Evolutionary conservation across 2,113 vertebrate genomes (phyloP).

Genomic region (Ceratotherium simum): DNA sequence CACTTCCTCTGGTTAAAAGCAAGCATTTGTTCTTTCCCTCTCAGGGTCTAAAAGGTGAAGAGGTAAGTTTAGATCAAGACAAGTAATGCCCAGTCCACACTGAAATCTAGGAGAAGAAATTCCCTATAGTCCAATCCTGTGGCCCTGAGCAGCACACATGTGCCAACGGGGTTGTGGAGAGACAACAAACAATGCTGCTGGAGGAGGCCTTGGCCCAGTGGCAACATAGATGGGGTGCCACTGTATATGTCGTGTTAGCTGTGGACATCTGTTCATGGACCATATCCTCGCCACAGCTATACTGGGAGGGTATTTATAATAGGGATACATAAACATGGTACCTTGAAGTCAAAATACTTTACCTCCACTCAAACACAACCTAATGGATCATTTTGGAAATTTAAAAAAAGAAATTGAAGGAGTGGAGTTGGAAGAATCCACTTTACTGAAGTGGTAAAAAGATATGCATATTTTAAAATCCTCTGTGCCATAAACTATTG

Average conservation of each 20-base stretch:
- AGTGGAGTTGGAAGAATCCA: neutral
- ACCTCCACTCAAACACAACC: slow-evolving; percentile 6
- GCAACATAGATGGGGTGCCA: neutral
- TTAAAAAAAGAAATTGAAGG: neutral
- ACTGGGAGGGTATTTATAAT: slow-evolving; percentile 8
- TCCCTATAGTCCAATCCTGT: neutral
- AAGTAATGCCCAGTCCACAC: neutral
- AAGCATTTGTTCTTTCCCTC: neutral
- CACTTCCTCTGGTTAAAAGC: slow-evolving; percentile 31
- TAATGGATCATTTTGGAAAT: slow-evolving; percentile 1
- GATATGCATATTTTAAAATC: slow-evolving; percentile 19
- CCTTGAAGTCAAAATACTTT: neutral
- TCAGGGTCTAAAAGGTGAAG: neutral
- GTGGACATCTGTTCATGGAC: neutral
- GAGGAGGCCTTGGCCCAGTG: neutral
- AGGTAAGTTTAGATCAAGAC: neutral
- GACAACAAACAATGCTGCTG: neutral
- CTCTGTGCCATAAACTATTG: neutral
- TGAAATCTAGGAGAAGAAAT: neutral
- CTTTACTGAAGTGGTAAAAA: neutral
- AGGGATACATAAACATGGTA: neutral
- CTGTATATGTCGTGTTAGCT: neutral
- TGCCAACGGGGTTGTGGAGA: neutral
- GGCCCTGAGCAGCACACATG: neutral
- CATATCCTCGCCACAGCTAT: neutral